Percentiles rank a stretch among this genome's conserved stretches.
phyloP scores from a whole-genome alignment of 1,140 invertebrate species.

The Penaeus indicus region DNA sequence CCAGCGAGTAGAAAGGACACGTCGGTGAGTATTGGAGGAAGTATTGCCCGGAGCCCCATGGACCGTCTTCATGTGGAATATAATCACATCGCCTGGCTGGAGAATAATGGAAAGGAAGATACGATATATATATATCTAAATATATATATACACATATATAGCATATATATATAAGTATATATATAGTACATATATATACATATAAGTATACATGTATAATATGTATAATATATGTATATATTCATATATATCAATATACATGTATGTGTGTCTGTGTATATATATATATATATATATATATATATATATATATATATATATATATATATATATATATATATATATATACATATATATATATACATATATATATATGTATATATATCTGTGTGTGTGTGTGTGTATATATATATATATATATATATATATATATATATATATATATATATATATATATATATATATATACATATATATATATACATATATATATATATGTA shows the following conservation, averaged over 20 bases:
- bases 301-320: conserved; percentile 4
- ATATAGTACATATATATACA: no score
- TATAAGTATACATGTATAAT: background rate
- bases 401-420: no score
- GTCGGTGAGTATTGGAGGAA: conserved; percentile 49
- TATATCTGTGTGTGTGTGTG: no score
- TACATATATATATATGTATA: background rate
- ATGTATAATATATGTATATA: background rate
- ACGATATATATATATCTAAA: background rate
- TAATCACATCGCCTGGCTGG: conserved; percentile 68
- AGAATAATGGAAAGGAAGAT: background rate
- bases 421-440: no score
- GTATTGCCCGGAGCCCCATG: conserved; percentile 67
- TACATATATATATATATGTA: no score
- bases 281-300: conserved; percentile 15
- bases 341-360: no score
- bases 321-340: background rate
- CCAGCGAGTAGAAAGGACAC: conserved; percentile 68
- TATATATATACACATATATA: conserved; percentile 3
- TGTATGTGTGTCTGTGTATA: no score
- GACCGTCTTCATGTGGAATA: conserved; percentile 68
- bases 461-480: no score
- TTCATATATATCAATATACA: no score
- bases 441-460: no score
- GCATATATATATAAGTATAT: background rate